These are phyloP conservation scores for Lasius platythorax DNA, from an alignment of 2,888 invertebrate species.

Conservation along the genomic window DNA sequence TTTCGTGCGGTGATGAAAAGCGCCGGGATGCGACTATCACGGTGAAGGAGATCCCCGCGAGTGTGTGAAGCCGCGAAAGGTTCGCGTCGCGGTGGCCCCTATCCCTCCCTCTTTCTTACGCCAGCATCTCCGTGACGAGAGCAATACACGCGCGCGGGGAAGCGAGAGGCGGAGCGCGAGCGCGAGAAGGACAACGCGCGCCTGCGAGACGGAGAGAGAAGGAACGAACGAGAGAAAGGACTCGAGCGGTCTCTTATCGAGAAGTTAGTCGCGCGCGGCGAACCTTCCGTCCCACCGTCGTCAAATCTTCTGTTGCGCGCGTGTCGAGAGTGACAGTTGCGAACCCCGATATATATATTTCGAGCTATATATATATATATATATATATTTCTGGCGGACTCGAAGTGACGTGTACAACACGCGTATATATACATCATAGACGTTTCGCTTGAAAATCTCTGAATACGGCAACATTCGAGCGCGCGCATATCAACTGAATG, in stretches of 20 bases:
- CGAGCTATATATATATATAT: not conserved
- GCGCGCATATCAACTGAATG: not conserved
- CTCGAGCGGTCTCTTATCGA: conserved; percentile 65
- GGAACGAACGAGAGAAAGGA: conserved; percentile 62
- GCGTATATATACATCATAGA: not conserved
- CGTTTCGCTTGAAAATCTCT: not conserved
- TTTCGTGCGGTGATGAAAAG: not conserved
- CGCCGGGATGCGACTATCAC: not conserved
- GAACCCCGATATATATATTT: conserved; percentile 32
- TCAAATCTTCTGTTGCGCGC: conserved; percentile 68
- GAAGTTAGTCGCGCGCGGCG: conserved; percentile 75
- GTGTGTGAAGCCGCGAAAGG: conserved; percentile 74
- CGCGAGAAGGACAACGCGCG: conserved; percentile 50
- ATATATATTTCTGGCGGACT: not conserved
- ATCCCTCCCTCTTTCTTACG: conserved; percentile 39
- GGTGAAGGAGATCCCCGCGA: conserved; percentile 5
- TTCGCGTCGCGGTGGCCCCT: conserved; percentile 60
- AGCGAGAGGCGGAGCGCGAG: conserved; percentile 30
- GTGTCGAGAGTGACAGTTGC: conserved; percentile 70
- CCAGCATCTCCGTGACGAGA: conserved; percentile 29
- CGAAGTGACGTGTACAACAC: not conserved
- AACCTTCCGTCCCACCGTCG: conserved; percentile 73
- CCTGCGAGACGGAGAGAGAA: conserved; percentile 43
- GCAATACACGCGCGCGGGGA: conserved; percentile 32
- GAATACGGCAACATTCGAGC: not conserved